Base-by-base conservation (phyloP, 2,797 vertebrate species). In the Antennarius maculatus region DNA sequence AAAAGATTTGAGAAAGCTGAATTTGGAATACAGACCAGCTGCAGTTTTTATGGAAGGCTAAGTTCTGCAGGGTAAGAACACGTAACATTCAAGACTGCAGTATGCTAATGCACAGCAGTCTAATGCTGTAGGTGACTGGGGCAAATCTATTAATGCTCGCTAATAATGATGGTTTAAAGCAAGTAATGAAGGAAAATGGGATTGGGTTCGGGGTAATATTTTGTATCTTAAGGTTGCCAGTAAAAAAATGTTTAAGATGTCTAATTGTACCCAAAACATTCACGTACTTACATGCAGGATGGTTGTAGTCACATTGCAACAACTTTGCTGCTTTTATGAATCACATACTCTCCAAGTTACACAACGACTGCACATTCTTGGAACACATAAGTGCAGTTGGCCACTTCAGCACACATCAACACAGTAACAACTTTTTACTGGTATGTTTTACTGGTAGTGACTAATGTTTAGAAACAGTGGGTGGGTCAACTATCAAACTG, bases 171-270 rank as follows among this genome's bases (percentile, higher is more conserved):
- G 56, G 85, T 88, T 90, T 81, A 88, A 69, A 76, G 83, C 79
- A 55, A 43, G 70, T 81, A 79, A 85, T 77, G 71, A 79, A 72
- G 77, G 70, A 71, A n/a, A 69, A 51, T 27, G 53, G 74, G 55
- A 59, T 42, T 49, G 66, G 54, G 57, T 23, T 23, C 2, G 23
- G 68, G 69, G 52, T 55, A 49, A 47, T 60, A 71, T 86, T 86
- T 88, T 75, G 77, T 81, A 91, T 88, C 82, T 86, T 71, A 84
- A 87, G 84, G 79, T 86, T 82, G 31, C 72, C 58, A 72, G 43
- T 84, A 77, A 86, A 88, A 61, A 55, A 61, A 61, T 34, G 5
- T 34, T 34, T 2, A 1, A 66, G 52, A 66, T 53, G 23, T 49
- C 27, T 55, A 43, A 39, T 51, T 68, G 27, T 47, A 65, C 59